Evolutionary conservation across 2,888 invertebrate genomes (phyloP), one percentile per base, ranked within the genome.

Genomic region (Microplitis deprimator): DNA sequence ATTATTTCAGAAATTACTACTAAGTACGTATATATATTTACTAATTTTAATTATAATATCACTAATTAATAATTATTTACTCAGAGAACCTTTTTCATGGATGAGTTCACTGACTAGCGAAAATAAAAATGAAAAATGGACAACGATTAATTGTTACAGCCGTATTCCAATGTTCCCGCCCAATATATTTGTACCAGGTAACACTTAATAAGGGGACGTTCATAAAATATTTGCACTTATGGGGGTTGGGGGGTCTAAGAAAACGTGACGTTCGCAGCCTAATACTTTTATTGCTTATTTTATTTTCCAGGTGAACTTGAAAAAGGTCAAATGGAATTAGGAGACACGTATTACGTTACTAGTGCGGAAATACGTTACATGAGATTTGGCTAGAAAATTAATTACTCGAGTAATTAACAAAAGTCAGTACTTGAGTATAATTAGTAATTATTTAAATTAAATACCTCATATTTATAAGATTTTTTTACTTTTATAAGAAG

Each of bases 151-250:
- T 6, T 80, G 84, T 74, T 85, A 83, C 75, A 86, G 85, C 70
- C 81, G 81, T n/a, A 77, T 78, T 7, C 83, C 86, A 6, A 86
- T 87, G 81, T 84, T 85, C 77, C 87, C 87, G 73, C 82, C 82
- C 65, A 84, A 81, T 79, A 81, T 84, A 76, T 82, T 82, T 73
- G 78, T 8, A 39, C 62, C 76, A 78, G 81, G 83, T 82, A 59
- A 68, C 68, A 40, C 65, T 20, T 20, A 16, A 17, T 7, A 60
- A 67, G 1, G 65, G 38, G 20, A 64, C 29, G 20, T 69, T 61
- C 50, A 13, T 61, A 62, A 0, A 16, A 29, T 20, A 62, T n/a
- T 41, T 69, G 67, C 39, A 64, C 67, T 40, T 38, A 50, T 40
- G 41, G 17, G 61, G n/a, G 60, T 8, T n/a, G 41, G 5, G 72